These are phyloP conservation scores for Gadopsis marmoratus DNA, from an alignment of 2,797 vertebrate genomes.

Conservation along the genomic window DNA sequence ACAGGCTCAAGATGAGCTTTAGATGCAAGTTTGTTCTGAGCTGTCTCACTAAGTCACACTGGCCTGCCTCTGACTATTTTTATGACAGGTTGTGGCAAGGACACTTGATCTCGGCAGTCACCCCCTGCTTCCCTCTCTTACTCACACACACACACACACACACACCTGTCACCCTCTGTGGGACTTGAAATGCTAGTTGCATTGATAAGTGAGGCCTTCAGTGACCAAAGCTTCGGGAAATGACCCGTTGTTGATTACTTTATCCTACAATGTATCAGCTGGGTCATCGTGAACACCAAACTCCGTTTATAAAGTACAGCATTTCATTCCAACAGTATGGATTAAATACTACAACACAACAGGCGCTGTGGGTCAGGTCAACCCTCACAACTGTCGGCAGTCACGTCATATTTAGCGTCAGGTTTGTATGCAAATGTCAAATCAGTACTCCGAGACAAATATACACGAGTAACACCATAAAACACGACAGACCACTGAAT, in stretches of 20 bases:
- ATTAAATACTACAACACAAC: background rate
- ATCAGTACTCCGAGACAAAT: background rate
- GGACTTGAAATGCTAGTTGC: constrained; percentile 60
- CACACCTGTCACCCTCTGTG: constrained; percentile 79
- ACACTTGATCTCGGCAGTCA: constrained; percentile 73
- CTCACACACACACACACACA: constrained; percentile 23
- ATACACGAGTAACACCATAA: background rate
- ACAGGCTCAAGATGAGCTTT: constrained; percentile 16
- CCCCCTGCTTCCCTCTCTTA: constrained; percentile 44
- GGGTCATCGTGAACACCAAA: constrained; percentile 18
- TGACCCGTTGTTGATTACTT: constrained; percentile 38
- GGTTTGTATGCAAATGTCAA: background rate
- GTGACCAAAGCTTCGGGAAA: constrained; percentile 41
- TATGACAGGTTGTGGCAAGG: constrained; percentile 71
- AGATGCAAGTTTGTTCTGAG: constrained; percentile 31
- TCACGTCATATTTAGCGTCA: background rate
- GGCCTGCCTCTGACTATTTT: constrained; percentile 79
- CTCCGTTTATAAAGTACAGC: background rate
- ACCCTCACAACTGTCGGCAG: background rate
- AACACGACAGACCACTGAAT: background rate
- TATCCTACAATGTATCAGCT: constrained; percentile 9
- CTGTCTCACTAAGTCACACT: constrained; percentile 27
- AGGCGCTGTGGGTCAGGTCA: background rate
- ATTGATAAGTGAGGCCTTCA: constrained; percentile 44
- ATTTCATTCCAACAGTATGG: background rate